Evolutionary conservation across 2,797 vertebrate genomes (phyloP).

Genomic region (Hemitrygon akajei): DNA sequence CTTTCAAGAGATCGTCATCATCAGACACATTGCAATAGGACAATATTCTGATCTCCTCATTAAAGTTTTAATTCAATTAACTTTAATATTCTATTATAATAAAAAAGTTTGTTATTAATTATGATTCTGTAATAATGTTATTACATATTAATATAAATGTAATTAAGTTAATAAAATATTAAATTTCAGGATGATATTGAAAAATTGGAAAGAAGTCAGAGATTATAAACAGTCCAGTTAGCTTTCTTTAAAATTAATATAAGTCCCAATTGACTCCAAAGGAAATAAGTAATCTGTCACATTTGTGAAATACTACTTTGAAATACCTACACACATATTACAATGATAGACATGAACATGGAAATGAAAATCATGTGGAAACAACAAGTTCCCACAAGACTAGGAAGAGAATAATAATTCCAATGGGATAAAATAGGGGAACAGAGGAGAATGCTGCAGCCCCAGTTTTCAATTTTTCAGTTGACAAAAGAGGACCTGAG

Average conservation of each 20-base stretch:
- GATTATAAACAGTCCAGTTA: neutral
- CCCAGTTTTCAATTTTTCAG: neutral
- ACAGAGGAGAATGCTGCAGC: neutral
- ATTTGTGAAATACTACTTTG: neutral
- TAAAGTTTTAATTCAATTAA: no score
- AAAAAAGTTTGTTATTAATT: no score
- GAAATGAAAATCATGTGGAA: neutral
- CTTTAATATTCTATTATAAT: no score
- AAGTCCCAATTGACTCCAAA: neutral
- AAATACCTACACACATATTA: neutral
- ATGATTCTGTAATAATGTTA: no score
- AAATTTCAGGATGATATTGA: neutral
- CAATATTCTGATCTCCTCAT: no score
- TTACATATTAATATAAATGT: no score
- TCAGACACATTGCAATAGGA: no score
- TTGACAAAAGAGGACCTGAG: neutral
- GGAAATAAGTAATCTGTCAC: neutral
- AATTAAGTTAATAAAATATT: no score
- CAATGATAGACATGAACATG: neutral
- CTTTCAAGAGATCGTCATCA: no score
- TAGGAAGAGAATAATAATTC: neutral
- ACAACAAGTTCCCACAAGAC: neutral
- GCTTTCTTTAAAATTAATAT: neutral
- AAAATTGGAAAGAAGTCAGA: neutral
- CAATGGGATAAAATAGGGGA: neutral